A percentile compares a stretch with the other conserved stretches of the same genome.
Evolutionary conservation across 1,140 invertebrate genomes (phyloP).

Genomic region (Bombus cullumanus): DNA sequence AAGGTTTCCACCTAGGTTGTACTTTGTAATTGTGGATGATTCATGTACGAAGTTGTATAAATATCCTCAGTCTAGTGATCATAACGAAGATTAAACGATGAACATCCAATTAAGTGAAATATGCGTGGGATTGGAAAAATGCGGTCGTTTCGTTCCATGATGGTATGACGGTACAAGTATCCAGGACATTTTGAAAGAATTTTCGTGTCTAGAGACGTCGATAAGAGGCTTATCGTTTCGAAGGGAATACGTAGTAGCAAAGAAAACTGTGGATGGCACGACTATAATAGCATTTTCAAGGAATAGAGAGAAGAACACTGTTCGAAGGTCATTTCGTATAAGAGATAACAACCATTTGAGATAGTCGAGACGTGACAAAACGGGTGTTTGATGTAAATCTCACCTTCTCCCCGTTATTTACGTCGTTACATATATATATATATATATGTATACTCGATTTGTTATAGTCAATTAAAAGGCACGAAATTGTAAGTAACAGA

Average conservation of each 20-base stretch:
- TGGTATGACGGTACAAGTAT: not conserved
- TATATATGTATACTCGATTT: not conserved
- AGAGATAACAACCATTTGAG: constrained; percentile 51
- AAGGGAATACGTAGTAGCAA: no score
- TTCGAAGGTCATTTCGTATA: constrained; percentile 48
- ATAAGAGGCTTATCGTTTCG: not conserved
- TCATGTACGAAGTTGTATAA: not conserved
- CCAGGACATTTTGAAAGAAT: not conserved
- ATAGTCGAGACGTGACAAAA: constrained; percentile 41
- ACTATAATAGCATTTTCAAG: constrained; percentile 20
- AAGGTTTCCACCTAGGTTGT: not conserved
- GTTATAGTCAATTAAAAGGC: not conserved
- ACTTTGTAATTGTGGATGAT: not conserved
- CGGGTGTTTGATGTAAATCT: constrained; percentile 40
- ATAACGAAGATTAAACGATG: not conserved
- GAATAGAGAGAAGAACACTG: not conserved
- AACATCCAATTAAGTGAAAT: not conserved
- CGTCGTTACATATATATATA: not conserved
- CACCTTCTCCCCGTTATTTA: constrained; percentile 25
- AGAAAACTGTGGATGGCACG: no score
- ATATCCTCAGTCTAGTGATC: not conserved
- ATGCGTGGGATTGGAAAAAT: no score
- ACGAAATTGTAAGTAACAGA: no score
- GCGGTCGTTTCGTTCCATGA: not conserved
- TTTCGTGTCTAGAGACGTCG: not conserved